Conservation (phyloP, 2,113 vertebrate genomes). For the Phocoena phocoena region DNA sequence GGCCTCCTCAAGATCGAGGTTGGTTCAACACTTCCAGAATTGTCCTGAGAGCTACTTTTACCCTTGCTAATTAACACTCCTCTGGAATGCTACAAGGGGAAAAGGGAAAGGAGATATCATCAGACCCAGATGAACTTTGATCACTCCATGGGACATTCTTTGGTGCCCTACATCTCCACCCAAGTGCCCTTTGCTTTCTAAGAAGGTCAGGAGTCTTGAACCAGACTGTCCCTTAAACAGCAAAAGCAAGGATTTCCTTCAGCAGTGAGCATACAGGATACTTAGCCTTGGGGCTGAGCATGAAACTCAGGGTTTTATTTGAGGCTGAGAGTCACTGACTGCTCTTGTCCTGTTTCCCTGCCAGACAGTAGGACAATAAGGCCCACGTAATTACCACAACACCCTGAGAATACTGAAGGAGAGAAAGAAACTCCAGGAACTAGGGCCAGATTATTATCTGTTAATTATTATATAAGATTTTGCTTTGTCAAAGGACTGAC, state of each 20-base stretch:
- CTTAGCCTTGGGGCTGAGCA: not conserved
- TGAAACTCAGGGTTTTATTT: not conserved
- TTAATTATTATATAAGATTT: constrained; percentile 29
- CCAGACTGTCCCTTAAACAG: not conserved
- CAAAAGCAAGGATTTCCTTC: constrained; percentile 41
- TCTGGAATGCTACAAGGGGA: constrained; percentile 54
- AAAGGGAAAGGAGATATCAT: constrained; percentile 38
- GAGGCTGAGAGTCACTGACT: constrained; percentile 21
- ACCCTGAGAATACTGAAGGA: not conserved
- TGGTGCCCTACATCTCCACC: not conserved
- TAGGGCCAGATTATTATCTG: not conserved
- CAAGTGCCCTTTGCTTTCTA: not conserved
- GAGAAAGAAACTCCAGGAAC: not conserved
- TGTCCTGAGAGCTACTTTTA: not conserved
- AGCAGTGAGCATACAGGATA: not conserved
- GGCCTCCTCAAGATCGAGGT: not conserved
- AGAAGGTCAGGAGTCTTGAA: not conserved
- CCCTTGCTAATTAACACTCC: not conserved
- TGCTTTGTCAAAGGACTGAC: constrained; percentile 22
- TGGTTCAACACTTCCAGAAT: not conserved
- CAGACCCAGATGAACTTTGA: constrained; percentile 58
- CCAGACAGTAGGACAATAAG: not conserved
- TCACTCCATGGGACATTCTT: not conserved
- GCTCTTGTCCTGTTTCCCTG: not conserved
- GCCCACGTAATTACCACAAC: constrained; percentile 18